Base-by-base conservation (phyloP, 1,140 invertebrate genomes). In the Drosophila parabipectinata region DNA sequence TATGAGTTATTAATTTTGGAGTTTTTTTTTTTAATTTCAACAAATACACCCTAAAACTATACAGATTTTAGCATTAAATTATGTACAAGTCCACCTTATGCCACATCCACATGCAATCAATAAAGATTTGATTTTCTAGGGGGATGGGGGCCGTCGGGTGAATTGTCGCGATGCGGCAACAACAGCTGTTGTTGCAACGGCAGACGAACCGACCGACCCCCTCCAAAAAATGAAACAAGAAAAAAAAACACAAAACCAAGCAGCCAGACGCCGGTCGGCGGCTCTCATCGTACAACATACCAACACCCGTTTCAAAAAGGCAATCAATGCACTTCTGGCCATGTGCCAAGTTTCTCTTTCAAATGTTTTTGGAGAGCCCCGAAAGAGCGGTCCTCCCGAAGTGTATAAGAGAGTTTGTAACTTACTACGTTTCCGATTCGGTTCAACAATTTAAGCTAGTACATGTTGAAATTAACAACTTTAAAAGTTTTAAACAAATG, bases 241-340 rank as follows among this genome's bases (percentile, higher is more conserved):
- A 24, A 45, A 45, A 21, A 18, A 47, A 47, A 47, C 24, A 21
- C 18, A 4, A 21, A 47, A 47, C 18, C 18, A 73, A 85, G 82
- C 82, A 87, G 74, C 82, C 78, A 81, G 84, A 83, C 83, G 74
- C 74, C 79, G 82, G 71, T 75, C 39, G 61, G 41, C 48, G 73
- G 67, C 52, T 59, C 60, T 62, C 77, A 64, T 56, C 64, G 78
- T 44, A 52, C 63, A 59, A 28, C 66, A 51, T 50, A 61, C 69
- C 52, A 28, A 51, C 45, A 61, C 69, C 52, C 56, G 74, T 72
- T 67, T 55, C 61, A 63, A 88, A 41, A 83, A 72, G 79, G 64
- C 83, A 88, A 88, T 88, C 83, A 88, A 88, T 88, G 83, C 83
- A 90, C 69, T 88, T 89, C 88, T 88, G 84, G 84, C 84, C 85